phyloP scores from a whole-genome alignment of 1,140 invertebrate species.

The Drusus annulatus region DNA sequence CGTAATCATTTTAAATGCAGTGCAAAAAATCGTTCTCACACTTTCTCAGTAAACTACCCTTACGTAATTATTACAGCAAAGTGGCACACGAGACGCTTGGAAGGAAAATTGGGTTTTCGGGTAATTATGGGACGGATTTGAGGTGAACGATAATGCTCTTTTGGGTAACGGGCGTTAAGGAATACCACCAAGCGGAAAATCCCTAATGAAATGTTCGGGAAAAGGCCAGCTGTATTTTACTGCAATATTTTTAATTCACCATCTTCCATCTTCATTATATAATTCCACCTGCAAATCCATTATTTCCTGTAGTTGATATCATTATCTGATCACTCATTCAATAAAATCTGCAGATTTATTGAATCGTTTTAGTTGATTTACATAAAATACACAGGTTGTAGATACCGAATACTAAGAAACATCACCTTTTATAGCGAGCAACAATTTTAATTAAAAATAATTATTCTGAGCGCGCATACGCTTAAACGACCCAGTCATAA shows the following conservation, averaged over 20 bases:
- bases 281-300: too few species aligned
- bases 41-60: too few species aligned
- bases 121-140: constrained; percentile 44
- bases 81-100: not conserved
- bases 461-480: not conserved
- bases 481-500: not conserved
- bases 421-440: not conserved
- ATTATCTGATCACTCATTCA: too few species aligned
- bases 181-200: not conserved
- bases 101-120: constrained; percentile 29
- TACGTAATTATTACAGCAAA: not conserved
- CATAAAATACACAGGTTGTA: too few species aligned
- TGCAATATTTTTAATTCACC: too few species aligned
- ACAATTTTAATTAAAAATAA: constrained; percentile 5
- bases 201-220: not conserved
- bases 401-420: constrained; percentile 6
- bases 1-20: too few species aligned
- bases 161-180: constrained; percentile 1
- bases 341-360: too few species aligned
- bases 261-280: too few species aligned
- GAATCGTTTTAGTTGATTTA: too few species aligned
- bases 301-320: too few species aligned
- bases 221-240: too few species aligned
- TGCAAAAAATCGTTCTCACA: too few species aligned
- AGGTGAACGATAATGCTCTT: not conserved